phyloP scores from a whole-genome alignment of 2,113 vertebrate species.

The Paramormyrops kingsleyae region DNA sequence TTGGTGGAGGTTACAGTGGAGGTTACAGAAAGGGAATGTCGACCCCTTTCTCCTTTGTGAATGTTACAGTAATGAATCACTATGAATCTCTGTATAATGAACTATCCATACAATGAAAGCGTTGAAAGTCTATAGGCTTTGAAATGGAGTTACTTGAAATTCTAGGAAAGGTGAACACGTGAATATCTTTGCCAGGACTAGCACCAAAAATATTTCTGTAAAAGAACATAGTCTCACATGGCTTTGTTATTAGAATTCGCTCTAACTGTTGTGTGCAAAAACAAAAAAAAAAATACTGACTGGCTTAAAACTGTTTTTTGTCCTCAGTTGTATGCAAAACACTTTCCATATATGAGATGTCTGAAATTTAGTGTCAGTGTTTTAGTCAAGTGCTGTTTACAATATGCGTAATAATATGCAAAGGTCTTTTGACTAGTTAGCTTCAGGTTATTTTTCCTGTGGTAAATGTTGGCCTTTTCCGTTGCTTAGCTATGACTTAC shows the following conservation, averaged over 20 bases:
- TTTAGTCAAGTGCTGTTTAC: constrained; percentile 43
- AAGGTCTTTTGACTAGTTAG: constrained; percentile 28
- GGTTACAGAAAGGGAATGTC: background rate
- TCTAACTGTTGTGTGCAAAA: constrained; percentile 1
- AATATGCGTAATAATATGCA: constrained; percentile 49
- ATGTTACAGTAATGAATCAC: background rate
- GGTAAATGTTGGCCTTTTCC: background rate
- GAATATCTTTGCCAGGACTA: background rate
- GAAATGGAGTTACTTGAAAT: background rate
- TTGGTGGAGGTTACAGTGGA: background rate
- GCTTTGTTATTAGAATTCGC: background rate
- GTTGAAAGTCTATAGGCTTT: background rate
- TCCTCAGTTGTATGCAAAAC: constrained; percentile 40
- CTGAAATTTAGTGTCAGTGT: constrained; percentile 43
- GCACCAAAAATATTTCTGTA: background rate
- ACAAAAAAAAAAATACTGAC: background rate
- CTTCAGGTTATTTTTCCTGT: background rate
- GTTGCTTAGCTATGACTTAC: constrained; percentile 13
- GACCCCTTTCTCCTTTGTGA: background rate
- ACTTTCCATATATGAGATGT: constrained; percentile 33
- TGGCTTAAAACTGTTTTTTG: constrained; percentile 19
- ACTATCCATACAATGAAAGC: background rate
- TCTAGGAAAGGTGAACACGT: background rate
- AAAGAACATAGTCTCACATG: background rate
- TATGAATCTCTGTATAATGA: background rate